Evolutionary conservation across 2,797 vertebrate genomes (phyloP).

Genomic region (Anguilla marmorata): DNA sequence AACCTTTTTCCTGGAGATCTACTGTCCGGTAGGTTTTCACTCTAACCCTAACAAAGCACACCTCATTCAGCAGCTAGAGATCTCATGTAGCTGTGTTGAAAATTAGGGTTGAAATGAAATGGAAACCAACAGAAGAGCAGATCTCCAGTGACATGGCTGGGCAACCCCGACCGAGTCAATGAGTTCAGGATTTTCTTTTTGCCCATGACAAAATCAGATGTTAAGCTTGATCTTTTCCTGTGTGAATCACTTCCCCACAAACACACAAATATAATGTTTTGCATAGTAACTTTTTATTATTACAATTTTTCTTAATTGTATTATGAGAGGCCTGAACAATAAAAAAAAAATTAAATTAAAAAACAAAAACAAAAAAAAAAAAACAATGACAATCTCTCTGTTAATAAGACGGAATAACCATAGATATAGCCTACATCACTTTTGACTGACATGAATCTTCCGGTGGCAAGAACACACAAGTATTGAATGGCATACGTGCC

Average conservation of each 20-base stretch:
- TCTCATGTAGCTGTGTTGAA: no score
- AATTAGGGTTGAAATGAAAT: no score
- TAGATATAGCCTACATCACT: neutral
- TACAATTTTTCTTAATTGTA: neutral
- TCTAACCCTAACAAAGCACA: no score
- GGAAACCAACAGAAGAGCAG: no score
- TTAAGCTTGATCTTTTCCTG: neutral
- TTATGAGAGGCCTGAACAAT: neutral
- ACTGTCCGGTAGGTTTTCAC: no score
- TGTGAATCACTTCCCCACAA: neutral
- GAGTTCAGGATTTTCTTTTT: neutral
- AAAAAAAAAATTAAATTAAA: neutral
- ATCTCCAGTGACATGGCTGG: neutral
- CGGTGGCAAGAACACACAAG: neutral
- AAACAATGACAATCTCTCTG: neutral
- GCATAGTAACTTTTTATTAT: neutral
- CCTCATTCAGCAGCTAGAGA: no score
- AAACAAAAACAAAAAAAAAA: no score
- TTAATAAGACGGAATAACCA: neutral
- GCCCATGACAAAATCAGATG: neutral
- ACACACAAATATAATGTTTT: neutral
- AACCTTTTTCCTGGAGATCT: no score
- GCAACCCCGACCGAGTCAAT: neutral
- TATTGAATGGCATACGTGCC: neutral
- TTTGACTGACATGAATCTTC: neutral